These are phyloP conservation scores for Fulica atra DNA, from an alignment of 2,113 vertebrate species.

Conservation along the genomic window DNA sequence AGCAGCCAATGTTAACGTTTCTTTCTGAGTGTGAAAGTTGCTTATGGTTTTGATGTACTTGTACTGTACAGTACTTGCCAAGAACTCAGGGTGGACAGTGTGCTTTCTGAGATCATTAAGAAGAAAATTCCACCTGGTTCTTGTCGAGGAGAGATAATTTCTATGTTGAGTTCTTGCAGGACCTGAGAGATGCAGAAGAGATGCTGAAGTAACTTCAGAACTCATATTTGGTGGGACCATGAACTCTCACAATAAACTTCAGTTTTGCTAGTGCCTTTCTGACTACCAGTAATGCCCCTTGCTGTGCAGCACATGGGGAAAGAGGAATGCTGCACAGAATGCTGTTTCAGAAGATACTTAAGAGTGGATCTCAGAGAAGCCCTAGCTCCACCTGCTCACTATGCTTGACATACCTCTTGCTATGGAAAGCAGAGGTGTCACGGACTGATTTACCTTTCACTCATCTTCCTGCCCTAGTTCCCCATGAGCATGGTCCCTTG, in stretches of 20 bases:
- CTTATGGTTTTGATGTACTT: constrained; percentile 1
- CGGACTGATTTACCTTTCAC: not conserved
- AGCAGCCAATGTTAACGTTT: not conserved
- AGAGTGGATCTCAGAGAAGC: not conserved
- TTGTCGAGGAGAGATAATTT: not conserved
- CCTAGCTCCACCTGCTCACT: not conserved
- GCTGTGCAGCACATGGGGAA: not conserved
- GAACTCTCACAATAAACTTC: not conserved
- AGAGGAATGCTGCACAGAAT: not conserved
- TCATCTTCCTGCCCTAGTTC: not conserved
- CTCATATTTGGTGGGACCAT: not conserved
- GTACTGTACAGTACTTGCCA: not conserved
- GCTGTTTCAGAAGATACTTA: not conserved
- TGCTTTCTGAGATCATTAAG: not conserved
- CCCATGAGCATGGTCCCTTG: not conserved
- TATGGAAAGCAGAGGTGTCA: not conserved
- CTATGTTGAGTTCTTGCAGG: not conserved
- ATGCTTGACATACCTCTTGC: not conserved
- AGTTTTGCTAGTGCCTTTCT: not conserved
- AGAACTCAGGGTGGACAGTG: not conserved
- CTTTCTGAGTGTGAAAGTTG: not conserved
- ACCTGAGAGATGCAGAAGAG: not conserved
- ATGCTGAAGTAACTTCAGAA: not conserved
- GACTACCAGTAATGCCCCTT: not conserved
- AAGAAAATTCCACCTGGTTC: not conserved